Base-by-base conservation (phyloP, 2,113 vertebrate species). In the Trematocara variabile region DNA sequence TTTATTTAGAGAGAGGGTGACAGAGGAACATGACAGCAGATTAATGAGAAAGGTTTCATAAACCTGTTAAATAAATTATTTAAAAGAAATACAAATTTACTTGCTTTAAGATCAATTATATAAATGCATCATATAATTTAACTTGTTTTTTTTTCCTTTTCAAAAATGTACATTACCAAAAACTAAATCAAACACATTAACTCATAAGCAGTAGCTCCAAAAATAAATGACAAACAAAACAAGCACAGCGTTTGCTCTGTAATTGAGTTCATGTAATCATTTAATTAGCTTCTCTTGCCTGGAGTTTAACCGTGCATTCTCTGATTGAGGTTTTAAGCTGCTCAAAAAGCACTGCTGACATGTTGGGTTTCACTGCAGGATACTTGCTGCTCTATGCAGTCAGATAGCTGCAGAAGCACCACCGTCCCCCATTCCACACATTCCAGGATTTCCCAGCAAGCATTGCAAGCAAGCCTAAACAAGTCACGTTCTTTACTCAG, bases 371-470 rank as follows among this genome's bases (percentile, higher is more conserved):
- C 90, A 88, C n/a, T 90, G 91, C 92, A 91, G 89, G 91, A 93
- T 81, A 81, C 90, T 88, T 60, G 79, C 92, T 91, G 88, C 89
- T 94, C 93, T 79, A 65, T 91, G 92, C 91, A 93, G 93, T 91
- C 92, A 95, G 93, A 95, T 94, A 95, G 92, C 93, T 95, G 91
- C 94, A 94, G 91, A 94, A 93, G 92, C 95, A 92, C 95, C 93
- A 94, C 94, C 91, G 91, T 89, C 94, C 95, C 94, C 95, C 94
- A 96, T 96, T 96, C 95, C 95, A 93, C 94, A 94, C 95, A 96
- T 96, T 96, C 95, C 95, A 95, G 93, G 94, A 95, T 95, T 95
- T 96, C 95, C 95, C 95, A 96, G 94, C 93, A 95, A 95, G 94
- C 93, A 95, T 93, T 95, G 94, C 95, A 95, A 92, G 93, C 95